These are phyloP conservation scores for Drosophila santomea DNA, from an alignment of 1,140 invertebrate genomes.

Conservation along the genomic window DNA sequence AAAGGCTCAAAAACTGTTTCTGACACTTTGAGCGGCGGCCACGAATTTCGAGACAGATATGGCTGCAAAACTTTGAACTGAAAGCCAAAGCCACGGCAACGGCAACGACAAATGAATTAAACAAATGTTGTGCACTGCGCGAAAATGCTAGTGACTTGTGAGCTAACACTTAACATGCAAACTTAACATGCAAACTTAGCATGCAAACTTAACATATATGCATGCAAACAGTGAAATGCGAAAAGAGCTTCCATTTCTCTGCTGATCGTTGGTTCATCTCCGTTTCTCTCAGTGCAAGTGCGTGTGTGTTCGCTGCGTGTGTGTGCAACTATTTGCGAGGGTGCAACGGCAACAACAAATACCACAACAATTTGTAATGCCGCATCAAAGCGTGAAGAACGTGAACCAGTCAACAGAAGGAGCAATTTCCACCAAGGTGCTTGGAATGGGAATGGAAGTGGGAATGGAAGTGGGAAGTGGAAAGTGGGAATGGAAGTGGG, in stretches of 20 bases:
- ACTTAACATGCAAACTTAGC: too few species aligned
- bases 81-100: conserved; percentile 49
- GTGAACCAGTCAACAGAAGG: conserved; percentile 45
- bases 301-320: conserved; percentile 7
- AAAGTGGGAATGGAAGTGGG: background rate
- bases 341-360: conserved; percentile 49
- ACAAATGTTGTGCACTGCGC: conserved; percentile 27
- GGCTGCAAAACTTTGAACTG: conserved; percentile 33
- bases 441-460: background rate
- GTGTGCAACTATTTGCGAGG: conserved; percentile 47
- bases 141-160: background rate
- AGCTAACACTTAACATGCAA: too few species aligned
- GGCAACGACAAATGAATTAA: conserved; percentile 52
- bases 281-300: background rate
- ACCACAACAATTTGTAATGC: conserved; percentile 56
- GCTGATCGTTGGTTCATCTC: background rate
- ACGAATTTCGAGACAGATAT: conserved; percentile 54
- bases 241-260: background rate
- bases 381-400: conserved; percentile 52
- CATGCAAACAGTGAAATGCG: background rate
- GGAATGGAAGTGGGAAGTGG: background rate
- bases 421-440: conserved; percentile 26
- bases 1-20: conserved; percentile 49
- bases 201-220: too few species aligned
- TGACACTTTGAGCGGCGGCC: conserved; percentile 52